These are phyloP conservation scores for Micrastur ruficollis DNA, from an alignment of 2,797 vertebrate species.

Conservation along the genomic window DNA sequence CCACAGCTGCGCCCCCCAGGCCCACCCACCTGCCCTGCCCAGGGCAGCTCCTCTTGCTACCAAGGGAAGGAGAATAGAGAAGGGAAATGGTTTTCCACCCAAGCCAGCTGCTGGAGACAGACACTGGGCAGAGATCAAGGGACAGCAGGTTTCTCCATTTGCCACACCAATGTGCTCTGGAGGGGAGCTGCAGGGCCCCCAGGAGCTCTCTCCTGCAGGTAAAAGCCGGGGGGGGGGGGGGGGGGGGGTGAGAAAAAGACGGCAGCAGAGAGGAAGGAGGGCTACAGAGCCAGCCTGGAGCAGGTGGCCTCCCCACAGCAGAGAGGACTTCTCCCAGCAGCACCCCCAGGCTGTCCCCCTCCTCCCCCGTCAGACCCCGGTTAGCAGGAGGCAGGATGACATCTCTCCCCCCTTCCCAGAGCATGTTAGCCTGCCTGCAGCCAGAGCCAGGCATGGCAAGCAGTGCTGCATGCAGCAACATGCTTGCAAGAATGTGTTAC, in stretches of 20 bases:
- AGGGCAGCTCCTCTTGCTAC: fast-evolving
- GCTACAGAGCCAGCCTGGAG: not conserved
- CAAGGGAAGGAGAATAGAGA: fast-evolving
- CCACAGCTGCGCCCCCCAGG: not conserved
- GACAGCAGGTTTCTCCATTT: not conserved
- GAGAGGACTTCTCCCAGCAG: not conserved
- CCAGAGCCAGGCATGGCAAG: conserved; percentile 1
- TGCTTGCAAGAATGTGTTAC: conserved; percentile 3
- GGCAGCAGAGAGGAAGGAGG: not conserved
- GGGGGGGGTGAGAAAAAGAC: not conserved
- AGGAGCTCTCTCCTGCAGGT: not conserved
- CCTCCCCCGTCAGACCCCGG: not conserved
- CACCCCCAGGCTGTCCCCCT: not conserved
- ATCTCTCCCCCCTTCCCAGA: not conserved
- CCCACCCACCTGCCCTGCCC: not conserved
- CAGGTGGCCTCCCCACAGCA: not conserved
- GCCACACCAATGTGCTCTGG: not conserved
- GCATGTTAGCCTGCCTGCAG: not conserved
- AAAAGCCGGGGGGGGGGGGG: not conserved
- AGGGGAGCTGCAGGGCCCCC: not conserved
- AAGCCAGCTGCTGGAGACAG: not conserved
- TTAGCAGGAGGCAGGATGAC: not conserved
- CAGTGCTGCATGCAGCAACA: conserved; percentile 30
- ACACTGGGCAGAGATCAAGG: not conserved
- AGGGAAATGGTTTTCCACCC: not conserved